phyloP scores from a whole-genome alignment of 1,140 invertebrate species.

The Cephus cinctus region DNA sequence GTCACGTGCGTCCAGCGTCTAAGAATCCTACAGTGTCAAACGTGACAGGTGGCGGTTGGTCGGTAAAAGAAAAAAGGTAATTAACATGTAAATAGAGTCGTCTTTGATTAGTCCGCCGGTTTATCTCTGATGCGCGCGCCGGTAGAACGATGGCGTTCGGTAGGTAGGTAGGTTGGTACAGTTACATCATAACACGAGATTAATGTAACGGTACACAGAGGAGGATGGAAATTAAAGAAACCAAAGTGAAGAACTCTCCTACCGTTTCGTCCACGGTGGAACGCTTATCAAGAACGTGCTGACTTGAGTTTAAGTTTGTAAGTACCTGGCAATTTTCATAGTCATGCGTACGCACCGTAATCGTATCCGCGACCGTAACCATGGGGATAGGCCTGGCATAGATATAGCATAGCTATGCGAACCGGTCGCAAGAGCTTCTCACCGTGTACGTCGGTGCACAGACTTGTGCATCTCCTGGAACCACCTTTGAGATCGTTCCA shows the following conservation, averaged over 20 bases:
- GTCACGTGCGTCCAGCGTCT: no score
- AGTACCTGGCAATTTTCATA: conserved; percentile 20
- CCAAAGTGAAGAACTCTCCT: conserved; percentile 22
- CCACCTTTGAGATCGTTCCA: no score
- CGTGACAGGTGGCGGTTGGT: not conserved
- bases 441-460: no score
- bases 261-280: conserved; percentile 27
- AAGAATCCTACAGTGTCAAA: not conserved
- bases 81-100: not conserved
- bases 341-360: not conserved
- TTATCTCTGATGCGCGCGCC: conserved; percentile 1
- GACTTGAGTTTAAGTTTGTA: conserved; percentile 27
- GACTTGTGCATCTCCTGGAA: no score
- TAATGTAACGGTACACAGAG: conserved; percentile 33
- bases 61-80: not conserved
- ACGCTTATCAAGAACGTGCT: conserved; percentile 37
- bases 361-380: not conserved
- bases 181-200: conserved; percentile 30
- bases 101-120: not conserved
- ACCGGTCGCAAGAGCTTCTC: no score
- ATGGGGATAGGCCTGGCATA: not conserved
- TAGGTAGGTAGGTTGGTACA: conserved; percentile 21
- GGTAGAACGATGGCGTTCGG: not conserved
- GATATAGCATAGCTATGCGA: not conserved
- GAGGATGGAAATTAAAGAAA: conserved; percentile 32